A percentile compares a stretch with the other conserved stretches of the same genome.
Conservation (phyloP, 2,888 invertebrate species). For the Meta bourneti region DNA sequence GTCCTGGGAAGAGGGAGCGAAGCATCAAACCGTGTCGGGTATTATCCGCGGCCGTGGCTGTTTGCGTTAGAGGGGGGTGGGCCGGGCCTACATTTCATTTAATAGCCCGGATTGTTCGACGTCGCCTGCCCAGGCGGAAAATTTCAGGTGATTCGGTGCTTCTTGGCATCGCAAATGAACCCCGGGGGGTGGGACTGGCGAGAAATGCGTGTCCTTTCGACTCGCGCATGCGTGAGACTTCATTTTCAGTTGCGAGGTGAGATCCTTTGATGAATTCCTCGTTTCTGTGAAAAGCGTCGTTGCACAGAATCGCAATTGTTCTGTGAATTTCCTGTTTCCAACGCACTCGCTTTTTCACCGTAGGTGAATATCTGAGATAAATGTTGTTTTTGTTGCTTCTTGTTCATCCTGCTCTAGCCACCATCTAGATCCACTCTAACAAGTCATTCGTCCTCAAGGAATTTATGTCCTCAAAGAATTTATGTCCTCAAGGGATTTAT, state of each 20-base stretch:
- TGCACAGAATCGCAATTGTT: no score
- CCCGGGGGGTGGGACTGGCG: neutral
- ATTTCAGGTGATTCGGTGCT: neutral
- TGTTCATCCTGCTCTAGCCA: no score
- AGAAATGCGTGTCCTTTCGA: neutral
- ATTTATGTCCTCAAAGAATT: no score
- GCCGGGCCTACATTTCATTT: neutral
- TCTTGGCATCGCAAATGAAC: neutral
- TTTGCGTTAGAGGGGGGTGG: neutral
- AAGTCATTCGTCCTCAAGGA: no score
- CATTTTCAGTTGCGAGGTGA: neutral
- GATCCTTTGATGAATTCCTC: no score
- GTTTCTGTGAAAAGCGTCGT: neutral
- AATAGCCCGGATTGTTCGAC: neutral
- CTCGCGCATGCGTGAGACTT: neutral
- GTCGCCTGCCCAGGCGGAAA: neutral
- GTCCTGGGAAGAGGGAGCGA: no score
- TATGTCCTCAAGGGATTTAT: no score
- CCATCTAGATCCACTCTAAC: no score
- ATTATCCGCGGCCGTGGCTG: neutral
- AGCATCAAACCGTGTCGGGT: no score
- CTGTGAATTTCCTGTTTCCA: neutral
- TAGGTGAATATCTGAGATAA: no score
- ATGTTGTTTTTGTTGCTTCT: no score
- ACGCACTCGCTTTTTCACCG: no score